Evolutionary conservation across 2,797 vertebrate genomes (phyloP), one percentile per base, ranked within the genome.

Genomic region (Loris lydekkerianus): DNA sequence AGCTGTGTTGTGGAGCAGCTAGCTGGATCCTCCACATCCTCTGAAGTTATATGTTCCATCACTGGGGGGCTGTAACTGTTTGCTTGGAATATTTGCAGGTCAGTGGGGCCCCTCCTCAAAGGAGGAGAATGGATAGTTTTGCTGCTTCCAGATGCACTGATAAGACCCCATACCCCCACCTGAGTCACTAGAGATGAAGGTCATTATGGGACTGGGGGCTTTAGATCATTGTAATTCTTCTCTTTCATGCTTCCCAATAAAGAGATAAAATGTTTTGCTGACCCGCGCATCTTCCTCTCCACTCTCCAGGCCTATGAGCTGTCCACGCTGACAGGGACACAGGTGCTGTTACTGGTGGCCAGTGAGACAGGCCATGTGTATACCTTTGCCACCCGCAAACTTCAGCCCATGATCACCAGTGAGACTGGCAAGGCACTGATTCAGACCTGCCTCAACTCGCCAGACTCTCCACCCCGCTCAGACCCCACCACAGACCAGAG

Each of bases 381-480:
- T 98, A 99, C 99, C 0, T 99, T 99, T 70, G 99, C 99, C 96
- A 99, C 99, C 0, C 99, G 99, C 76, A 99, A 99, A 98, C 99
- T 99, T 97, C 99, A 99, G 98, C 99, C 99, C 97, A 99, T 99
- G 99, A 99, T 99, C 98, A 99, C 99, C 98, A 99, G 99, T 10
- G 99, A 99, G 98, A 99, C 99, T 0, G 99, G 99, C 87, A 99
- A 99, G 98, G 99, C 99, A 1, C 98, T 99, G 98, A 99, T 99
- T 98, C 99, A 99, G 96, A 99, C 99, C 20, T 99, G 99, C 98
- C 99, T 99, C 97, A 99, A 99, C 98, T 99, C 99, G 17, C 99
- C 99, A 0, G 99, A 99, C 98, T 99, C 99, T 0, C 99, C 99
- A 0, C 99, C 99, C 0, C 99, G 99, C 91, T 99, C 99, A 0